Percentiles rank a stretch among this genome's conserved stretches.
Conservation (phyloP, 2,888 invertebrate species). For the Nezara viridula region DNA sequence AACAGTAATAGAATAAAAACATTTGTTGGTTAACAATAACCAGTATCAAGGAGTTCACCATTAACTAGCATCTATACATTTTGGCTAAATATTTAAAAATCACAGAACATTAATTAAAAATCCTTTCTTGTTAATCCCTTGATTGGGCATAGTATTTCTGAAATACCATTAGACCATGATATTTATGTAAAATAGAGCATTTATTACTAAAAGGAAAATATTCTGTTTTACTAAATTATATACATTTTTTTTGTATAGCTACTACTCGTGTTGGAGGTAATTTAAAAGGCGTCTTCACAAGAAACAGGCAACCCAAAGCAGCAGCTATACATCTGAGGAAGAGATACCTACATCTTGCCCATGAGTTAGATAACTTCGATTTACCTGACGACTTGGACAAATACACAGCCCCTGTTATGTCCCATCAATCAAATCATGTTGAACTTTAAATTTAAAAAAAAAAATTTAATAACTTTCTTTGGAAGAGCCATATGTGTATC, state of each 20-base stretch:
- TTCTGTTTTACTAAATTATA: background rate
- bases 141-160: background rate
- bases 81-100: background rate
- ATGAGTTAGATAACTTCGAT: slow-evolving; percentile 74
- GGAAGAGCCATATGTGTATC: background rate
- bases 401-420: slow-evolving; percentile 62
- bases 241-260: slow-evolving; percentile 71
- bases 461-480: background rate
- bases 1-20: background rate
- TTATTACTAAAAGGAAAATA: background rate
- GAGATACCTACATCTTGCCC: slow-evolving; percentile 80
- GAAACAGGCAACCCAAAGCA: slow-evolving; percentile 91
- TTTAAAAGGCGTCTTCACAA: slow-evolving; percentile 91
- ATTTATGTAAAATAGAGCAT: background rate
- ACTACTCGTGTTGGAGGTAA: slow-evolving; percentile 88
- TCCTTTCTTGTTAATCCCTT: background rate
- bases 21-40: background rate
- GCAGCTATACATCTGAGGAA: slow-evolving; percentile 85
- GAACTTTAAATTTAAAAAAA: too few species aligned
- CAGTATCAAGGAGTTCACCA: background rate
- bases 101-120: background rate
- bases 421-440: slow-evolving; percentile 54
- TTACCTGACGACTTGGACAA: slow-evolving; percentile 73
- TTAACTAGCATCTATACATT: background rate
- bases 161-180: background rate